Evolutionary conservation across 2,888 invertebrate genomes (phyloP).

Genomic region (Diaprepes abbreviatus): DNA sequence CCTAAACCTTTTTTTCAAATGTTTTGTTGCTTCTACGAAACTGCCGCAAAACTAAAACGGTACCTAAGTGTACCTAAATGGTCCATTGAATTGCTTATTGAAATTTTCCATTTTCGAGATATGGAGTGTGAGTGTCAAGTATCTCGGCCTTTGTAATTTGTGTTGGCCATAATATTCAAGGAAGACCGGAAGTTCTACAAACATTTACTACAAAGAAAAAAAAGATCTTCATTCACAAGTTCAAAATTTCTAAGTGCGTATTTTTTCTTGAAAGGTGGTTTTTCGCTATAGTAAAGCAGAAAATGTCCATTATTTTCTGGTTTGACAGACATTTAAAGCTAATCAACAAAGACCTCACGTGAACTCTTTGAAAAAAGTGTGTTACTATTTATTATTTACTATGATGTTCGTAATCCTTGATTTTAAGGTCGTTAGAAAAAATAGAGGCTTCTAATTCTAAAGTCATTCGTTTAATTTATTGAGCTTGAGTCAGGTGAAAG

Average conservation of each 20-base stretch:
- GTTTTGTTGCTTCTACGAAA: constrained; percentile 20
- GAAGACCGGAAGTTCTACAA: constrained; percentile 40
- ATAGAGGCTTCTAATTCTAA: background rate
- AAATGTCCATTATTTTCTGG: constrained; percentile 22
- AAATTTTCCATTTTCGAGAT: constrained; percentile 30
- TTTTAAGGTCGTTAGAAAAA: background rate
- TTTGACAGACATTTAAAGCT: constrained; percentile 22
- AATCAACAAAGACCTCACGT: constrained; percentile 34
- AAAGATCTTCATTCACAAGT: constrained; percentile 32
- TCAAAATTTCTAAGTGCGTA: constrained; percentile 7
- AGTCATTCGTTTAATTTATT: too few species aligned
- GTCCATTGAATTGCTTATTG: constrained; percentile 29
- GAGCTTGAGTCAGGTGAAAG: too few species aligned
- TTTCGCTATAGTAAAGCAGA: constrained; percentile 31
- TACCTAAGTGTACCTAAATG: constrained; percentile 31
- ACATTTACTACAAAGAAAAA: constrained; percentile 35
- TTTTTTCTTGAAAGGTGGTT: constrained; percentile 36
- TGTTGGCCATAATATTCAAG: constrained; percentile 25
- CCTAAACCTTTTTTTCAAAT: constrained; percentile 19
- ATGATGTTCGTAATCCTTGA: background rate
- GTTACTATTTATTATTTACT: constrained; percentile 8
- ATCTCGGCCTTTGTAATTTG: constrained; percentile 21
- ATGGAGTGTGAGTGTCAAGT: constrained; percentile 40
- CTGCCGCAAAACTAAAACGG: constrained; percentile 20
- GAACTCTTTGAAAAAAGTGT: constrained; percentile 19